A percentile compares a stretch with the other conserved stretches of the same genome.
Evolutionary conservation across 2,888 invertebrate genomes (phyloP).

Genomic region (Bruchidius siliquastri): DNA sequence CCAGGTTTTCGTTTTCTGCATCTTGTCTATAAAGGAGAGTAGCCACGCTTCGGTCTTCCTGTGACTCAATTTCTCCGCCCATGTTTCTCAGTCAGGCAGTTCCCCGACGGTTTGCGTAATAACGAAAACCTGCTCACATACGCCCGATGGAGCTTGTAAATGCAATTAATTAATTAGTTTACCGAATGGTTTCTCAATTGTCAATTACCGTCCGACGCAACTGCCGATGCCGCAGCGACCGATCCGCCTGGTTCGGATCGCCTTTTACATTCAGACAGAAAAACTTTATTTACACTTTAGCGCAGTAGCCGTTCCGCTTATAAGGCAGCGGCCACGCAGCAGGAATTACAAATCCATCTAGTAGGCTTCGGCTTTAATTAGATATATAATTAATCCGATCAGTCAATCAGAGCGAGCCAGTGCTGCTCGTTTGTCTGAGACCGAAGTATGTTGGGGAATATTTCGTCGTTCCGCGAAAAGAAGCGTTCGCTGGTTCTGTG

Average conservation of each 20-base stretch:
- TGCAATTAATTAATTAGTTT: slow-evolving; percentile 47
- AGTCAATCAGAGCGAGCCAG: slow-evolving; percentile 43
- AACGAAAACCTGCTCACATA: slow-evolving; percentile 35
- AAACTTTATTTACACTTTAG: slow-evolving; percentile 46
- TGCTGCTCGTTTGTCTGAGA: slow-evolving; percentile 4
- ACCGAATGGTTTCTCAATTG: slow-evolving; percentile 44
- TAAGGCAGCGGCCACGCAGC: slow-evolving; percentile 37
- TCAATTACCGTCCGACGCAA: slow-evolving; percentile 33
- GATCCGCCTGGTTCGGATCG: slow-evolving; percentile 24
- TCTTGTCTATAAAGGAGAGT: too few relatives aligned
- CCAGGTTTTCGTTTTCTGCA: too few relatives aligned
- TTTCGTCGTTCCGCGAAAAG: not conserved
- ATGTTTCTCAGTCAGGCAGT: not conserved
- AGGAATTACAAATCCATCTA: slow-evolving; percentile 40
- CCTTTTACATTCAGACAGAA: slow-evolving; percentile 40
- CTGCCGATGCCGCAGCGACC: slow-evolving; percentile 36
- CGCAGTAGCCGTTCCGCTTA: slow-evolving; percentile 37
- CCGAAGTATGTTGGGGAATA: not conserved
- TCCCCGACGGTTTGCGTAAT: not conserved
- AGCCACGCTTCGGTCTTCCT: too few relatives aligned
- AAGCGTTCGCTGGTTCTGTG: not conserved
- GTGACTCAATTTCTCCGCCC: not conserved
- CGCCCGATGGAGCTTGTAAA: slow-evolving; percentile 28
- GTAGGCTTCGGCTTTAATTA: slow-evolving; percentile 40
- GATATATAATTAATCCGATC: slow-evolving; percentile 44